These are phyloP conservation scores for Chitala chitala DNA, from an alignment of 2,113 vertebrate genomes.

Conservation along the genomic window DNA sequence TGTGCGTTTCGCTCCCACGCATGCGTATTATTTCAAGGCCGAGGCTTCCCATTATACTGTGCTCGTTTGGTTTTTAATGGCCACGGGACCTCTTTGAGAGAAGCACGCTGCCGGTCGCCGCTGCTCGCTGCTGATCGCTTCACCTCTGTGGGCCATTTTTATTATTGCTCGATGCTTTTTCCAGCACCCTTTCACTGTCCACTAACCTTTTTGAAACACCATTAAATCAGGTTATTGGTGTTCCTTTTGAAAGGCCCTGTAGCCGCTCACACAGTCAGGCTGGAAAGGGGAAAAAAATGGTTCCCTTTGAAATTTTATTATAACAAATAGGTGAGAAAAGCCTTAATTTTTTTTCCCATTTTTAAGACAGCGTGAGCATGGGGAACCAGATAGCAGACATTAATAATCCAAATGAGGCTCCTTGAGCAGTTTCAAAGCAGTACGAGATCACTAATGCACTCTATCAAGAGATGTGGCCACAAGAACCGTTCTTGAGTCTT, in stretches of 20 bases:
- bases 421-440: neutral
- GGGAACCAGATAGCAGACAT: neutral
- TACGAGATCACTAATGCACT: neutral
- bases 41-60: neutral
- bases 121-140: no score
- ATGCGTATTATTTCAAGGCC: neutral
- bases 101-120: no score
- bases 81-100: no score
- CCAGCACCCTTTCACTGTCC: constrained; percentile 24
- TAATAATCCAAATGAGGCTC: neutral
- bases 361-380: neutral
- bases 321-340: neutral
- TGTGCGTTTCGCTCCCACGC: neutral
- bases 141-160: neutral
- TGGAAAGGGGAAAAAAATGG: neutral
- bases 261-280: neutral
- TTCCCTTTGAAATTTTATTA: neutral
- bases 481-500: neutral
- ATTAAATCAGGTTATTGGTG: neutral
- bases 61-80: neutral
- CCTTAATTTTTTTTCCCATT: neutral
- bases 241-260: neutral
- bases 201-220: neutral
- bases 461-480: neutral
- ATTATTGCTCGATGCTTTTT: neutral